These are phyloP conservation scores for Ischnus inquisitorius DNA, from an alignment of 2,888 invertebrate genomes.

Conservation along the genomic window DNA sequence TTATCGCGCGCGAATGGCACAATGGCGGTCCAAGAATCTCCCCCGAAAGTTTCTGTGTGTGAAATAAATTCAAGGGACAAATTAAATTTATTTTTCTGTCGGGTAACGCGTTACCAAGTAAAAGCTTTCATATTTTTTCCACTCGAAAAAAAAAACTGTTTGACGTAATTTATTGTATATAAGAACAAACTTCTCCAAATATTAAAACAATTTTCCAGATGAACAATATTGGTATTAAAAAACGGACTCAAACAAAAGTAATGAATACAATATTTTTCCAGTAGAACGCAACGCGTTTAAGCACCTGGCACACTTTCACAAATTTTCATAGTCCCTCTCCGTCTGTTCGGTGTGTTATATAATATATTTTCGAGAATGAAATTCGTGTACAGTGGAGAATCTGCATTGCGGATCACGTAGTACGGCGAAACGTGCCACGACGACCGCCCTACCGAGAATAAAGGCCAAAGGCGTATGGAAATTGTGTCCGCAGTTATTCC, in stretches of 20 bases:
- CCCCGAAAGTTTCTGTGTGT: not conserved
- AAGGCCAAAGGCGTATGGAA: constrained; percentile 83
- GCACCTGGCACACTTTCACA: not conserved
- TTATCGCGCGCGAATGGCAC: constrained; percentile 8
- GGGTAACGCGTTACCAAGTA: not conserved
- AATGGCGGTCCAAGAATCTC: constrained; percentile 12
- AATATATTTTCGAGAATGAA: constrained; percentile 7
- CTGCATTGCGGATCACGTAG: constrained; percentile 84
- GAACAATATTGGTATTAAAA: not conserved
- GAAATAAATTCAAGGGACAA: constrained; percentile 18
- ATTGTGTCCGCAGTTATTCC: constrained; percentile 82
- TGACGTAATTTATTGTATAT: too few relatives aligned
- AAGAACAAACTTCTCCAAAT: too few relatives aligned
- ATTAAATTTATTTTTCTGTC: not conserved
- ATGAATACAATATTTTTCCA: not conserved
- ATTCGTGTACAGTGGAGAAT: constrained; percentile 70
- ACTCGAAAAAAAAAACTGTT: too few relatives aligned
- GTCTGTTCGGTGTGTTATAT: constrained; percentile 29
- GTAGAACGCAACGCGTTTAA: not conserved
- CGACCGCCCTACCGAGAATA: constrained; percentile 77
- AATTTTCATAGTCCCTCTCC: constrained; percentile 22
- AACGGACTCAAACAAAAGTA: not conserved
- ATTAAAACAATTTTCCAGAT: too few relatives aligned
- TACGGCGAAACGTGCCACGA: constrained; percentile 74
- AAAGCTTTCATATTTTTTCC: too few relatives aligned